Evolutionary conservation across 2,888 invertebrate species (phyloP).

Genomic region (Amaurobius ferox): DNA sequence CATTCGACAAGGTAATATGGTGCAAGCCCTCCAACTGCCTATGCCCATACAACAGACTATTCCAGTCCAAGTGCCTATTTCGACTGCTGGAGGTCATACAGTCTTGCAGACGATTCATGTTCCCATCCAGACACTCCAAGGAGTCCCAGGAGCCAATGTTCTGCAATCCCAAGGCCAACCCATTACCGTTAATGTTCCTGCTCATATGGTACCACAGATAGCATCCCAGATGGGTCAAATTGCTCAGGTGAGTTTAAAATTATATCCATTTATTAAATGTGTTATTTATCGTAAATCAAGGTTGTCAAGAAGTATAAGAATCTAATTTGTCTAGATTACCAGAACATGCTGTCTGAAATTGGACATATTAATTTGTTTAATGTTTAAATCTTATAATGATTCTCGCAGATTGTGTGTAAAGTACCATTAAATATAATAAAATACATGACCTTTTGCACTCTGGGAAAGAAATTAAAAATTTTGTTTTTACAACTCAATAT

Average conservation of each 20-base stretch:
- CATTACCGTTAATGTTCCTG: slow-evolving; percentile 72
- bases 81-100: slow-evolving; percentile 91
- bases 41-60: slow-evolving; percentile 80
- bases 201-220: slow-evolving; percentile 74
- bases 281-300: too few relatives aligned
- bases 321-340: too few relatives aligned
- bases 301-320: too few relatives aligned
- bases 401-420: too few relatives aligned
- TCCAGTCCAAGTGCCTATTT: slow-evolving; percentile 87
- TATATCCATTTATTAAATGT: too few relatives aligned
- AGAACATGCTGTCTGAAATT: too few relatives aligned
- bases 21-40: slow-evolving; percentile 74
- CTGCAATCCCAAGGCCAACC: slow-evolving; percentile 70
- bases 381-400: too few relatives aligned
- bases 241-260: slow-evolving; percentile 73
- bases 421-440: too few relatives aligned
- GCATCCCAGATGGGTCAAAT: slow-evolving; percentile 74
- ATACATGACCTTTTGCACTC: too few relatives aligned
- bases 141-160: slow-evolving; percentile 81
- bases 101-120: slow-evolving; percentile 96
- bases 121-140: slow-evolving; percentile 86
- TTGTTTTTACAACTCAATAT: too few relatives aligned
- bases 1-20: slow-evolving; percentile 80
- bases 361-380: too few relatives aligned
- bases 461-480: too few relatives aligned